These are phyloP conservation scores for Chloebia gouldiae DNA, from an alignment of 2,113 vertebrate species.

Conservation along the genomic window DNA sequence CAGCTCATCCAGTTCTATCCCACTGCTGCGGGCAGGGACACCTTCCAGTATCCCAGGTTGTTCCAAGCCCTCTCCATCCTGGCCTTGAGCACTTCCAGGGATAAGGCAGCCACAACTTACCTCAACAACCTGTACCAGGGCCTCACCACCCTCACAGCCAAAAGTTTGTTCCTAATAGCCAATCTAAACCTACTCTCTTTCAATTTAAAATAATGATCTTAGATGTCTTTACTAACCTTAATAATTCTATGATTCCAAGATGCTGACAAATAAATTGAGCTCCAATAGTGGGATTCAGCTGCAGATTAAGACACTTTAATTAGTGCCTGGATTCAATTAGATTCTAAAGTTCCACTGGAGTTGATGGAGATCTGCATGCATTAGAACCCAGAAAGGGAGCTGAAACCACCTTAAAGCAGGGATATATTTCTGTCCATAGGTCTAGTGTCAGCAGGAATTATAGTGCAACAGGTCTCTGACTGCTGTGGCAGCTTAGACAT, in stretches of 20 bases:
- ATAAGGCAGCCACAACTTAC: not conserved
- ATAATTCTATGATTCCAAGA: not conserved
- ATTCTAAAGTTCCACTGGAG: not conserved
- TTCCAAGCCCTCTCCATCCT: not conserved
- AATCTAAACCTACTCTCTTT: not conserved
- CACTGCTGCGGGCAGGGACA: accelerated
- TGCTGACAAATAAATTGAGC: not conserved
- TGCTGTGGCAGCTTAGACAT: not conserved
- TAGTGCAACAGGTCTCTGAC: not conserved
- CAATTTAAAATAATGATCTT: not conserved
- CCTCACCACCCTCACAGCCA: not conserved
- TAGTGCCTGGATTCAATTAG: not conserved
- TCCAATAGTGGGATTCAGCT: not conserved
- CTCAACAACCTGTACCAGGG: accelerated
- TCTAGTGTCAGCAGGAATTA: not conserved
- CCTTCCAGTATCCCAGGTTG: not conserved
- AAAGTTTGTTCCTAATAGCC: not conserved
- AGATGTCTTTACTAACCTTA: not conserved
- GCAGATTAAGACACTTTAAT: not conserved
- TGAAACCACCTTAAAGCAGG: not conserved
- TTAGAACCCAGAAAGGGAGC: not conserved
- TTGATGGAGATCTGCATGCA: not conserved
- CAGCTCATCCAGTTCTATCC: not conserved
- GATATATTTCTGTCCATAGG: not conserved
- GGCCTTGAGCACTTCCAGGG: not conserved